Conservation (phyloP, 2,113 vertebrate species). For the Myodes glareolus region DNA sequence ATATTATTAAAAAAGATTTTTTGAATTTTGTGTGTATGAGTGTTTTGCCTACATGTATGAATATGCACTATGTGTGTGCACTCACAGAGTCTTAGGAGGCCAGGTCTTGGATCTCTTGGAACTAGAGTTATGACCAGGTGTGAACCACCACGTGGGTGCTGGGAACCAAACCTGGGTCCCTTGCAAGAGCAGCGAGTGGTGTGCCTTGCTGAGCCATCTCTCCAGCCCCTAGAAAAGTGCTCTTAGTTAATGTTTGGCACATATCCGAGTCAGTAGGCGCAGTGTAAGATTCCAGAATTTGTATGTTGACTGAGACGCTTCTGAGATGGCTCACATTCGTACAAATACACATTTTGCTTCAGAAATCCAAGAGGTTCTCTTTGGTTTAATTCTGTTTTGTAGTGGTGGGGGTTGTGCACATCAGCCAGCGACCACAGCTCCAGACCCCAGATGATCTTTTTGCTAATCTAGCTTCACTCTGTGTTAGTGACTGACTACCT, state of each 20-base stretch:
- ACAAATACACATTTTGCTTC: background rate
- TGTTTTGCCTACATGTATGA: background rate
- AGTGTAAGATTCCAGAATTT: background rate
- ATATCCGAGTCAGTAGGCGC: background rate
- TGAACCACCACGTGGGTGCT: background rate
- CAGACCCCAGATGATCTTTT: background rate
- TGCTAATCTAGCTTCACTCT: background rate
- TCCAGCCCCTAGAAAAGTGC: background rate
- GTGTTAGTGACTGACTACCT: background rate
- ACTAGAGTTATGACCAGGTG: background rate
- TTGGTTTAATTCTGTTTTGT: background rate
- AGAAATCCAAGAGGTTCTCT: background rate
- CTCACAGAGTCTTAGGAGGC: background rate
- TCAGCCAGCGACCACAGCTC: background rate
- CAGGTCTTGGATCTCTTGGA: background rate
- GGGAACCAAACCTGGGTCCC: background rate
- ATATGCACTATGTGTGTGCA: background rate
- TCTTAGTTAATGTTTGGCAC: background rate
- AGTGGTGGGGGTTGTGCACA: background rate
- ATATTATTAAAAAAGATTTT: background rate
- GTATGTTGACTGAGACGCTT: background rate
- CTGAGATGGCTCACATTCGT: background rate
- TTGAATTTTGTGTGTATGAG: background rate
- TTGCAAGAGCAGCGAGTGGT: background rate
- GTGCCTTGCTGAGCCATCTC: background rate